Conservation (phyloP, 2,888 invertebrate species). For the Tetramorium bicarinatum region DNA sequence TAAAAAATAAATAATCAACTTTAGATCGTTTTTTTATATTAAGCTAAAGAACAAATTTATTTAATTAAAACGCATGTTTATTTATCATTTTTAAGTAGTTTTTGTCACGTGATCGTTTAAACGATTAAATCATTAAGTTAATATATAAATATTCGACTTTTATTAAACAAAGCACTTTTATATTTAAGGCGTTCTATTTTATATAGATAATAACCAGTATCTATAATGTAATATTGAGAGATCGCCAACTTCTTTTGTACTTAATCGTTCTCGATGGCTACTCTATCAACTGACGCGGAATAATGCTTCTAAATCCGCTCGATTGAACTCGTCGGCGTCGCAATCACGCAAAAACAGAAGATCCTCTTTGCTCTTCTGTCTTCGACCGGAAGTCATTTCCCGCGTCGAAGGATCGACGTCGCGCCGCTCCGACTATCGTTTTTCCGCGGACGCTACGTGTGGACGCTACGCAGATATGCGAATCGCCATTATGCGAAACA, state of each 20-base stretch:
- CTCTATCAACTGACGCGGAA: slow-evolving; percentile 23
- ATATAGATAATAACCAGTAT: neutral
- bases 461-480: neutral
- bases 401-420: slow-evolving; percentile 57
- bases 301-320: slow-evolving; percentile 42
- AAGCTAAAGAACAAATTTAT: neutral
- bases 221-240: neutral
- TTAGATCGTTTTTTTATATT: neutral
- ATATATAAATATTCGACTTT: neutral
- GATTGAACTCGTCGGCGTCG: slow-evolving; percentile 32
- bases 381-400: slow-evolving; percentile 46
- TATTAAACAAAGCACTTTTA: neutral
- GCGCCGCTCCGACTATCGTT: slow-evolving; percentile 57
- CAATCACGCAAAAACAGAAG: slow-evolving; percentile 33
- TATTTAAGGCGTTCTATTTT: neutral
- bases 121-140: neutral
- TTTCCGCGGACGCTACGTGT: slow-evolving; percentile 36
- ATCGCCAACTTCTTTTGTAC: slow-evolving; percentile 15
- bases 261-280: slow-evolving; percentile 28
- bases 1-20: no score
- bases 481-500: neutral
- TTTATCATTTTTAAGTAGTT: neutral
- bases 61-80: neutral
- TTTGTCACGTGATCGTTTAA: slow-evolving; percentile 1
- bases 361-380: slow-evolving; percentile 18